A percentile compares a stretch with the other conserved stretches of the same genome.
phyloP scores from a whole-genome alignment of 2,888 invertebrate genomes.

The Synanthedon andrenaeformis region DNA sequence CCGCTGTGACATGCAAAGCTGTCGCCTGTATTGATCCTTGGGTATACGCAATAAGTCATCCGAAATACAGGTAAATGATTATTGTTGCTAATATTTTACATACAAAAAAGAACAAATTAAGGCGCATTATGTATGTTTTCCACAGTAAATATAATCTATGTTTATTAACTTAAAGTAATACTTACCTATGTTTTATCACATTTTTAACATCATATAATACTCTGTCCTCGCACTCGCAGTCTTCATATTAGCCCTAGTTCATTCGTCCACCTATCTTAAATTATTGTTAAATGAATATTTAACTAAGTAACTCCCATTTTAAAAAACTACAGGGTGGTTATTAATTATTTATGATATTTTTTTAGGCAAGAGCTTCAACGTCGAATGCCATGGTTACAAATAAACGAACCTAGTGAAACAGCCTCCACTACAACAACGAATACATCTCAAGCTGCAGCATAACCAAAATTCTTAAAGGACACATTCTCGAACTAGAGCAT shows the following conservation, averaged over 20 bases:
- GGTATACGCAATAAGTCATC: conserved; percentile 92
- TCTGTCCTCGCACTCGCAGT: too few relatives aligned
- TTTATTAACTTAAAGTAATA: too few relatives aligned
- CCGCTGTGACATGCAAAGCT: conserved; percentile 86
- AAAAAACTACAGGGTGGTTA: too few relatives aligned
- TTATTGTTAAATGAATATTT: too few relatives aligned
- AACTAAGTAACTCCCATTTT: too few relatives aligned
- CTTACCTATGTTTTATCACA: too few relatives aligned
- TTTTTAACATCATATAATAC: too few relatives aligned
- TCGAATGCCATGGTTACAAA: conserved; percentile 82
- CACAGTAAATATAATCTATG: background rate
- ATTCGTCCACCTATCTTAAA: too few relatives aligned
- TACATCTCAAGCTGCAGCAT: conserved; percentile 46
- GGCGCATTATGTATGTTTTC: background rate
- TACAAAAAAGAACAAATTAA: background rate
- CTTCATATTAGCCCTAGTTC: too few relatives aligned
- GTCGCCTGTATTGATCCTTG: conserved; percentile 94
- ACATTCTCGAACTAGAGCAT: background rate
- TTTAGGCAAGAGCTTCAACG: conserved; percentile 81
- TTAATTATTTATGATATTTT: background rate
- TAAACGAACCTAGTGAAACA: conserved; percentile 74
- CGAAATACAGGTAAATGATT: conserved; percentile 77
- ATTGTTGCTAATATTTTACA: background rate
- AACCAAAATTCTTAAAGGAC: conserved; percentile 2
- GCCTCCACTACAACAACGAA: conserved; percentile 69